phyloP scores from a whole-genome alignment of 2,888 invertebrate species.

The Scaeva pyrastri region DNA sequence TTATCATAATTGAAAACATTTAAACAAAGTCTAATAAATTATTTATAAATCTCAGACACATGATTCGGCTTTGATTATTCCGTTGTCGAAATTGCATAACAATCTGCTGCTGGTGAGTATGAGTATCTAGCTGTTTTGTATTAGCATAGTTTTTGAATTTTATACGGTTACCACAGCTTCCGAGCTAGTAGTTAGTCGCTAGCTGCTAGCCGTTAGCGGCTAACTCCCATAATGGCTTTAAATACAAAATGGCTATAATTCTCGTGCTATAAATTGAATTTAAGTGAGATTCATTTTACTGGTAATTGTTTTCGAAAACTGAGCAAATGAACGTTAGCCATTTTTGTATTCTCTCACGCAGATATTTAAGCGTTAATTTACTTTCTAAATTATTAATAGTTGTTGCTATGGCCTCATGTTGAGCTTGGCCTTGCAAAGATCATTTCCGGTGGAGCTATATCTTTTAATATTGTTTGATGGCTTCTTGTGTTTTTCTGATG shows the following conservation, averaged over 20 bases:
- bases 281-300: slow-evolving; percentile 26
- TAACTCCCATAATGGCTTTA: background rate
- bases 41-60: slow-evolving; percentile 55
- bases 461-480: too few relatives aligned
- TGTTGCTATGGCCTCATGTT: background rate
- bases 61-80: slow-evolving; percentile 19
- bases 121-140: background rate
- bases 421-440: background rate
- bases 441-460: slow-evolving; percentile 3
- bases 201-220: too few relatives aligned
- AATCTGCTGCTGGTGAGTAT: background rate
- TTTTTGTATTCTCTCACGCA: slow-evolving; percentile 11
- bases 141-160: slow-evolving; percentile 20
- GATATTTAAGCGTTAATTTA: slow-evolving; percentile 11
- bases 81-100: slow-evolving; percentile 16
- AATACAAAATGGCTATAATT: background rate
- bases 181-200: background rate
- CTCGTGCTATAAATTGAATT: background rate
- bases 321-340: background rate
- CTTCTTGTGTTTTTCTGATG: background rate
- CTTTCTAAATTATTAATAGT: slow-evolving; percentile 31
- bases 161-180: background rate
- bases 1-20: slow-evolving; percentile 55
- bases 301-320: background rate
- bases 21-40: slow-evolving; percentile 67